These are phyloP conservation scores for Linurgus olivaceus DNA, from an alignment of 2,797 vertebrate genomes.

Conservation along the genomic window DNA sequence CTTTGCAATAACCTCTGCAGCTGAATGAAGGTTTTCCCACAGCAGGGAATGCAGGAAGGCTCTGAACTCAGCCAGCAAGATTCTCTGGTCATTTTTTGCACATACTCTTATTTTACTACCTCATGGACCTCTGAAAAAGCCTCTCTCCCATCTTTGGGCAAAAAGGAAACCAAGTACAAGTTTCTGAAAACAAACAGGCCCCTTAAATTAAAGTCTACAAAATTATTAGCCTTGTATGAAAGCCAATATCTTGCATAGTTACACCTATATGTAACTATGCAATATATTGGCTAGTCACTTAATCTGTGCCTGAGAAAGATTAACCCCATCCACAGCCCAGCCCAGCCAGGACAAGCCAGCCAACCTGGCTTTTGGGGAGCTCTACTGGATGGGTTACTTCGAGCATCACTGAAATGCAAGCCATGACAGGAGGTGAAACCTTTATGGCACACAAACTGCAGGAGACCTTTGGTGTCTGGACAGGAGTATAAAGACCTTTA, in stretches of 20 bases:
- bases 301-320: neutral
- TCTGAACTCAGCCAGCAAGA: neutral
- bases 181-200: neutral
- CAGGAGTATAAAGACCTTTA: neutral
- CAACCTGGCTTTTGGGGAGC: neutral
- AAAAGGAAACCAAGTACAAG: neutral
- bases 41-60: neutral
- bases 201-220: neutral
- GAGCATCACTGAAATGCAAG: neutral
- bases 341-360: neutral
- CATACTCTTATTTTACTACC: neutral
- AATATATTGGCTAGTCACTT: neutral
- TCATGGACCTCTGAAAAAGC: neutral
- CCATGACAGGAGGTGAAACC: neutral
- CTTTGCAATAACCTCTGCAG: neutral
- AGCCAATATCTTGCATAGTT: neutral
- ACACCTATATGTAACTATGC: neutral
- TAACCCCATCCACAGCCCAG: neutral
- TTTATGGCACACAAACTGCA: neutral
- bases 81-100: neutral
- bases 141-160: neutral
- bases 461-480: neutral
- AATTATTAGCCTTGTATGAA: neutral
- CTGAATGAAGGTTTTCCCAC: neutral
- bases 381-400: neutral